These are phyloP conservation scores for Podargus strigoides DNA, from an alignment of 2,797 vertebrate genomes.

Conservation along the genomic window DNA sequence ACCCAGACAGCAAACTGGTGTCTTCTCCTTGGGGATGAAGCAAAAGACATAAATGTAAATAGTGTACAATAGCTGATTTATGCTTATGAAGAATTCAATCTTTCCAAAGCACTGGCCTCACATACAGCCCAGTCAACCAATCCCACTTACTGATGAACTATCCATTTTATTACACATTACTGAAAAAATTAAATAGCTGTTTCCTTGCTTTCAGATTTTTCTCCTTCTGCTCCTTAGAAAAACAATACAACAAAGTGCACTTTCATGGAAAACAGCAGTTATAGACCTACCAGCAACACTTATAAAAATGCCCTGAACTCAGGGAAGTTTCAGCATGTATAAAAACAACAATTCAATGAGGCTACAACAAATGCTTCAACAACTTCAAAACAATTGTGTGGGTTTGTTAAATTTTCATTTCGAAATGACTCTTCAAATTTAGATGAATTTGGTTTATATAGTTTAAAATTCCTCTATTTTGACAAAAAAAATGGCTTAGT, in stretches of 20 bases:
- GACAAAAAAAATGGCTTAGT: not conserved
- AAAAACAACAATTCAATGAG: not conserved
- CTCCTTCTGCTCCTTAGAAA: not conserved
- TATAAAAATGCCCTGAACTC: not conserved
- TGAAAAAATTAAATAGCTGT: not conserved
- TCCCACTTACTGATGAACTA: not conserved
- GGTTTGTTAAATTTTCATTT: not conserved
- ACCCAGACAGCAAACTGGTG: not conserved
- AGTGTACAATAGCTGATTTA: not conserved
- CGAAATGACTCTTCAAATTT: not conserved
- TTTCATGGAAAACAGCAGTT: not conserved
- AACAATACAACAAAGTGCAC: not conserved
- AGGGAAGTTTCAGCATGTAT: not conserved
- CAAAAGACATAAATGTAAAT: not conserved
- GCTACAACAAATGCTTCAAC: not conserved
- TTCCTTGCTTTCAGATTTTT: not conserved
- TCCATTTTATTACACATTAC: not conserved
- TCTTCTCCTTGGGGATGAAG: fast-evolving
- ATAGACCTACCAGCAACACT: not conserved
- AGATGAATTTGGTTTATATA: not conserved
- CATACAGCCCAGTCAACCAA: not conserved
- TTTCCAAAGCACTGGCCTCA: not conserved
- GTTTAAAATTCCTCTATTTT: not conserved
- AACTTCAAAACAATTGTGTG: not conserved
- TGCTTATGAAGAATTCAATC: not conserved